phyloP scores from a whole-genome alignment of 1,140 invertebrate genomes.

The Samia ricini region DNA sequence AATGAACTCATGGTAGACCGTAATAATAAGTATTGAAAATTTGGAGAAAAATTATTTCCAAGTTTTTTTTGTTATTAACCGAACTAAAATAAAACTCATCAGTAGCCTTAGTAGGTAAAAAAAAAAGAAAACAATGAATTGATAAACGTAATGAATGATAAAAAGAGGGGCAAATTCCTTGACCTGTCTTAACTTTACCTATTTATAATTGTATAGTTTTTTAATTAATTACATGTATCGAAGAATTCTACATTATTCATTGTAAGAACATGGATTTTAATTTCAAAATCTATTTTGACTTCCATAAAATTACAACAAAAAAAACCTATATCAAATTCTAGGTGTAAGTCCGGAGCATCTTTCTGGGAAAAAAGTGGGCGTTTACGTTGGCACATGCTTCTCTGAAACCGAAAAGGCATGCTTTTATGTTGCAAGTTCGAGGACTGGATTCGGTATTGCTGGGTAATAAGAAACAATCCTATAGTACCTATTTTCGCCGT shows the following conservation, averaged over 20 bases:
- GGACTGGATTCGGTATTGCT: constrained; percentile 81
- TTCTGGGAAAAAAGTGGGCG: constrained; percentile 82
- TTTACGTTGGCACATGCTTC: constrained; percentile 82
- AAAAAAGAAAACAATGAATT: no score
- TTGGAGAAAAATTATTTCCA: neutral
- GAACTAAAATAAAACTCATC: neutral
- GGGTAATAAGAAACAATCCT: constrained; percentile 78
- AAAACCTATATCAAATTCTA: constrained; percentile 48
- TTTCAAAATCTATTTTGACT: neutral
- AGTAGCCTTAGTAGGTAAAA: no score
- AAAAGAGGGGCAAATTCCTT: neutral
- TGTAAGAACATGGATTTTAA: neutral
- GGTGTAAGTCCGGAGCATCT: constrained; percentile 81
- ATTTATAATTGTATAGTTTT: neutral
- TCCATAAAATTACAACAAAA: neutral
- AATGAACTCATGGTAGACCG: neutral
- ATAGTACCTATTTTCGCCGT: no score
- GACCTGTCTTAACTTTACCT: neutral
- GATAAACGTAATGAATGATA: no score
- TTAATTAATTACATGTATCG: neutral
- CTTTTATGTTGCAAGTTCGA: constrained; percentile 82
- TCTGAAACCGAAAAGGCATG: constrained; percentile 81
- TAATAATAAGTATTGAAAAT: neutral
- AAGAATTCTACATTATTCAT: neutral
- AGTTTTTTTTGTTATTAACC: neutral